These are phyloP conservation scores for Prietella phreatophila DNA, from an alignment of 2,113 vertebrate species.

Conservation along the genomic window DNA sequence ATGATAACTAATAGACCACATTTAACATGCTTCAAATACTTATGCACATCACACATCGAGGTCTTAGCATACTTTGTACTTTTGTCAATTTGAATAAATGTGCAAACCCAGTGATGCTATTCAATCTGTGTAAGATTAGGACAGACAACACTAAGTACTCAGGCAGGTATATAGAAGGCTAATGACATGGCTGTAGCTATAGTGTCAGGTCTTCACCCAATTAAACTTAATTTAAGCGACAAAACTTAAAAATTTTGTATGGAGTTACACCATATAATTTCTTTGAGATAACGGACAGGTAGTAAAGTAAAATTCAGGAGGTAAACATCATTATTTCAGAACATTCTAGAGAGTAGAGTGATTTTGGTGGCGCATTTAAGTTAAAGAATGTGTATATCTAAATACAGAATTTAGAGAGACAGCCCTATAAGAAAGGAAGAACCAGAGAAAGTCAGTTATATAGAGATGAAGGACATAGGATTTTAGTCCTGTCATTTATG, in stretches of 20 bases:
- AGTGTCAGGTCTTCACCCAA: neutral
- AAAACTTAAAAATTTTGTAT: neutral
- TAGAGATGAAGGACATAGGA: constrained; percentile 39
- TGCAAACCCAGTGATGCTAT: neutral
- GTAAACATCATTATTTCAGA: constrained; percentile 34
- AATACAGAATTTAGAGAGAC: neutral
- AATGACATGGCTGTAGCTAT: neutral
- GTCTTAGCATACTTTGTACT: neutral
- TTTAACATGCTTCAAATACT: neutral
- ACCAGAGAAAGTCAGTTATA: constrained; percentile 33
- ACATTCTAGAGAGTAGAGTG: neutral
- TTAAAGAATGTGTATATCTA: neutral
- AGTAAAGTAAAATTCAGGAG: constrained; percentile 4
- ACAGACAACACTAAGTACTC: neutral
- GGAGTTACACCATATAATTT: neutral
- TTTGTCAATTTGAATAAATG: neutral
- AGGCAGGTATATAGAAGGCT: neutral
- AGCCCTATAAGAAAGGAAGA: neutral
- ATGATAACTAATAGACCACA: neutral
- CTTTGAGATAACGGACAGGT: neutral
- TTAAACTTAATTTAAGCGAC: neutral
- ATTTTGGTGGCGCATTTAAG: neutral
- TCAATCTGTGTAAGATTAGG: neutral
- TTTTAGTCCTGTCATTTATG: constrained; percentile 60
- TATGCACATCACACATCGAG: neutral